A percentile compares a stretch with the other conserved stretches of the same genome.
Evolutionary conservation across 2,888 invertebrate genomes (phyloP).

Genomic region (Lycophotia porphyrea): DNA sequence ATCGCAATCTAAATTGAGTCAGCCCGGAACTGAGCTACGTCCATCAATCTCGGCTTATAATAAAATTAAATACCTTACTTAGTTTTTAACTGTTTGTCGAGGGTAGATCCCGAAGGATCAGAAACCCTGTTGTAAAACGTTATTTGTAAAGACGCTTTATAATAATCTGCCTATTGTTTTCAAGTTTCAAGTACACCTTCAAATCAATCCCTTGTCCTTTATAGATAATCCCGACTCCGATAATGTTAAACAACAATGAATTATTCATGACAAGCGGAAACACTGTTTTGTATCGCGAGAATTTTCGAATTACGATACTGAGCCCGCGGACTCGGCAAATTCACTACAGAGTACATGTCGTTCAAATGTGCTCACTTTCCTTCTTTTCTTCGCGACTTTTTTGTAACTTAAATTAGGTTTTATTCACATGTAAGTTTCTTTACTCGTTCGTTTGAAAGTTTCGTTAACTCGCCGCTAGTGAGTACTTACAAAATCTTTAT

Average conservation of each 20-base stretch:
- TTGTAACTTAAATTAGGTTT: conserved; percentile 64
- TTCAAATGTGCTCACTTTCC: conserved; percentile 50
- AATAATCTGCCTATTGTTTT: conserved; percentile 59
- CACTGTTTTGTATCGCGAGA: conserved; percentile 36
- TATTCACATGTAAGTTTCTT: conserved; percentile 51
- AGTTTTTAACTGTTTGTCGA: not conserved
- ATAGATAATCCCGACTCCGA: conserved; percentile 55
- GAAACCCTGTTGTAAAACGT: conserved; percentile 22
- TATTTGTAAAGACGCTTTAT: conserved; percentile 45
- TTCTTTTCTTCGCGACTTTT: conserved; percentile 45
- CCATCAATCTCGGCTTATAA: not conserved
- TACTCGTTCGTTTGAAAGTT: conserved; percentile 55
- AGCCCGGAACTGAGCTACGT: not conserved
- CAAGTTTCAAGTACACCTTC: conserved; percentile 60
- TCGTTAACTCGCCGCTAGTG: conserved; percentile 37
- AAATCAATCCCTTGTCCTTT: conserved; percentile 62
- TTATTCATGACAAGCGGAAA: conserved; percentile 55
- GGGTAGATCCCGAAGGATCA: conserved; percentile 3
- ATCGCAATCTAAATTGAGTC: not conserved
- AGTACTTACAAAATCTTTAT: conserved; percentile 32
- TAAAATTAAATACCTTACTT: not conserved
- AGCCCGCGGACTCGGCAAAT: conserved; percentile 11
- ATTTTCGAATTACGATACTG: conserved; percentile 24
- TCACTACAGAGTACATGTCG: conserved; percentile 41
- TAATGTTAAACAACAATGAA: conserved; percentile 59